Base-by-base conservation (phyloP, 2,113 vertebrate genomes). In the Camelus dromedarius region DNA sequence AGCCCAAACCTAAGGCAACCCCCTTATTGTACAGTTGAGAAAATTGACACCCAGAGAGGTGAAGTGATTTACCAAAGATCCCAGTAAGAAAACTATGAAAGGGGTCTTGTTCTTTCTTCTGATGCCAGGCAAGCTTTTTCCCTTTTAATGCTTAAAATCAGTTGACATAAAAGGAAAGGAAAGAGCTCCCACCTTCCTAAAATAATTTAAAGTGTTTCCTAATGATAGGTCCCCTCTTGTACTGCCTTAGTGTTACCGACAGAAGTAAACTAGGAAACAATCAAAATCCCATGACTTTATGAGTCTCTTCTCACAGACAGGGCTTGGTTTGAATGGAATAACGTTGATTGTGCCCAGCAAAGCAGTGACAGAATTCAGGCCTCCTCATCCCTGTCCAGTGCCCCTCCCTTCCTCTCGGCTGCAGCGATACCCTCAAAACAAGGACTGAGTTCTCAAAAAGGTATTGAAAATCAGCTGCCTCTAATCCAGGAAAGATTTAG, bases 141-240 rank as follows among this genome's bases (percentile, higher is more conserved):
- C 42, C 48, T 84, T 70, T 92, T 26, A 14, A 70, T 76, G 50
- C 32, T 79, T 91, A 93, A 77, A 86, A 73, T 89, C n/a, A 76
- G 52, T 90, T 66, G 46, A 94, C 92, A 81, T 75, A 54, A 87
- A 77, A 93, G 16, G 30, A 32, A 77, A 96, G 24, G 42, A 79
- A 85, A 80, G 30, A 48, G 48, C 28, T 8, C 35, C 30, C 18
- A 66, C 2, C 3, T 82, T 26, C 20, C 10, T 35, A 30, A 81
- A 64, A 54, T 81, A 86, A 81, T 11, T 69, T 85, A 46, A 85
- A 89, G 7, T 26, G 32, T 54, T 91, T 91, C 22, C 67, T 48
- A 56, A 28, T 24, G 24, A 24, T 46, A 10, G 62, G 16, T 67
- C 50, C 48, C 52, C 3, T 67, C 62, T 66, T 95, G 46, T 1